A percentile compares a stretch with the other conserved stretches of the same genome.
Evolutionary conservation across 2,797 vertebrate genomes (phyloP).

Genomic region (Geotria australis): DNA sequence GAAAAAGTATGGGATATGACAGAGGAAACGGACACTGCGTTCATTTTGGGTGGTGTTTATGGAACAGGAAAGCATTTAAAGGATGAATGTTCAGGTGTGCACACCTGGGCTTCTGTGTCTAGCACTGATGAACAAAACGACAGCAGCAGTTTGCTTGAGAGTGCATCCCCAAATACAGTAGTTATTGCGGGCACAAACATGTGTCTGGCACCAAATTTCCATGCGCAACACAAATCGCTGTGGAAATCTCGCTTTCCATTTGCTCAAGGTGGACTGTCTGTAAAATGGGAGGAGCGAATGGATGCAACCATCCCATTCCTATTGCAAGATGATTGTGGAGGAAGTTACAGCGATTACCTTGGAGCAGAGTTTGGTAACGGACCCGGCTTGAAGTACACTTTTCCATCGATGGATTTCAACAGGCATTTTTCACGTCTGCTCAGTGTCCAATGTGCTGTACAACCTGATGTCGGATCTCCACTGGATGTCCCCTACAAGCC

Average conservation of each 20-base stretch:
- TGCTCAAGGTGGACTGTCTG: slow-evolving; percentile 46
- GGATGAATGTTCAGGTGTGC: slow-evolving; percentile 16
- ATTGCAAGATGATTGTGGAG: slow-evolving; percentile 98
- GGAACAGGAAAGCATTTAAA: slow-evolving; percentile 63
- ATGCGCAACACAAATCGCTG: slow-evolving; percentile 62
- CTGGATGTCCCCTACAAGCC: slow-evolving; percentile 90
- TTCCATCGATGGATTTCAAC: slow-evolving; percentile 79
- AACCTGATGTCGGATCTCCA: slow-evolving; percentile 77
- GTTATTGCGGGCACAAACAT: slow-evolving; percentile 77
- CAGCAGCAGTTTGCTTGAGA: slow-evolving; percentile 45
- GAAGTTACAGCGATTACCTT: slow-evolving; percentile 54
- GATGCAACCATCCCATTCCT: slow-evolving; percentile 95
- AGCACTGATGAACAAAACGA: slow-evolving; percentile 22
- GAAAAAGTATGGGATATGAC: slow-evolving; percentile 61
- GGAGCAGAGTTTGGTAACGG: slow-evolving; percentile 26
- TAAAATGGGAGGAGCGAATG: slow-evolving; percentile 37
- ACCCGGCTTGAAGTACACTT: slow-evolving; percentile 64
- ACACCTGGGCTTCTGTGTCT: slow-evolving; percentile 63
- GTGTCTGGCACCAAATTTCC: slow-evolving; percentile 78
- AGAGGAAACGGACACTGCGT: slow-evolving; percentile 48
- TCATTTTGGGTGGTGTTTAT: slow-evolving; percentile 88
- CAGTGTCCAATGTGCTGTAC: slow-evolving; percentile 90
- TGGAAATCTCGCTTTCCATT: slow-evolving; percentile 78
- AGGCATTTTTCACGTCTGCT: slow-evolving; percentile 95
- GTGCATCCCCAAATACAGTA: slow-evolving; percentile 59